phyloP scores from a whole-genome alignment of 2,113 vertebrate species.

The Astatotilapia flaviijosephi region DNA sequence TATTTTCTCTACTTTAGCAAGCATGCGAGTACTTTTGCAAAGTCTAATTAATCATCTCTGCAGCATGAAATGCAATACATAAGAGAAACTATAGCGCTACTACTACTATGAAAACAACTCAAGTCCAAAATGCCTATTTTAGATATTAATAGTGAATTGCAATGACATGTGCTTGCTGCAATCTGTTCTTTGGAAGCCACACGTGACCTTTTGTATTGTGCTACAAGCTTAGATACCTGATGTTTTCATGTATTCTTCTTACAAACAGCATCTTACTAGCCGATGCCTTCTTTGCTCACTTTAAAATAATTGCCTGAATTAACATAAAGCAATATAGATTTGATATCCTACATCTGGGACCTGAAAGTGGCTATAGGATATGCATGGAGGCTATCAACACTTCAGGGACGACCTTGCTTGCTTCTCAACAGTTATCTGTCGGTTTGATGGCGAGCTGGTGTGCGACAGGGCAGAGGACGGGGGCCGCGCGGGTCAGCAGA shows the following conservation, averaged over 20 bases:
- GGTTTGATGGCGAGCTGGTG: slow-evolving; percentile 22
- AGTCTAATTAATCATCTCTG: not conserved
- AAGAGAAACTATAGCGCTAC: not conserved
- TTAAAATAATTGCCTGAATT: not conserved
- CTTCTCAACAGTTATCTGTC: slow-evolving; percentile 65
- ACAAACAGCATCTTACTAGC: not conserved
- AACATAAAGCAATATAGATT: not conserved
- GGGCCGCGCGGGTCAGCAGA: not conserved
- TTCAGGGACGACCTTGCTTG: not conserved
- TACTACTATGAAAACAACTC: not conserved
- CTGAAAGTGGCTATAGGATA: not conserved
- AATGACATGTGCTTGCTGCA: not conserved
- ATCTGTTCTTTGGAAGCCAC: not conserved
- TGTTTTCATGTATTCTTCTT: not conserved
- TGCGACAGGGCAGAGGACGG: slow-evolving; percentile 19
- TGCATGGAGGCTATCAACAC: not conserved
- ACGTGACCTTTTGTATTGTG: not conserved
- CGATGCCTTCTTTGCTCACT: not conserved
- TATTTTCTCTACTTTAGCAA: not conserved
- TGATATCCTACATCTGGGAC: not conserved
- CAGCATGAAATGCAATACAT: not conserved
- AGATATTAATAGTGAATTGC: not conserved
- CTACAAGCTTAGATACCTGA: not conserved
- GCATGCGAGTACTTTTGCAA: not conserved
- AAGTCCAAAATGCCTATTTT: not conserved